phyloP scores from a whole-genome alignment of 2,797 vertebrate genomes.

The Percopsis omiscomaycus region DNA sequence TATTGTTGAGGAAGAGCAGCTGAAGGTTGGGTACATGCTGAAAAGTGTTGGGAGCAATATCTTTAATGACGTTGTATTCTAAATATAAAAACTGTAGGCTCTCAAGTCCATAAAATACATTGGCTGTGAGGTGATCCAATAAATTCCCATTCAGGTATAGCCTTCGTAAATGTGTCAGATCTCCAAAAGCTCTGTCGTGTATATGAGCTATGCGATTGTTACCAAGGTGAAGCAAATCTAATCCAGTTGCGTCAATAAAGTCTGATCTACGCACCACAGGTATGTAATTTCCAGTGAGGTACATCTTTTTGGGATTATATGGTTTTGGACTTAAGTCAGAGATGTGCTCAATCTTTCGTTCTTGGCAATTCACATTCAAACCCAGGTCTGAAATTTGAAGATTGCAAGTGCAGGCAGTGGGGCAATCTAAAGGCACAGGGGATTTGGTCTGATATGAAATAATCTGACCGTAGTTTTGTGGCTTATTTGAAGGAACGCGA shows the following conservation, averaged over 20 bases:
- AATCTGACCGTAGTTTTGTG: conserved; percentile 92
- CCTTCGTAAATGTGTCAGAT: conserved; percentile 88
- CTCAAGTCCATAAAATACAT: conserved; percentile 90
- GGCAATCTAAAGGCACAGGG: conserved; percentile 97
- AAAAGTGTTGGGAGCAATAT: conserved; percentile 87
- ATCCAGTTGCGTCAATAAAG: conserved; percentile 88
- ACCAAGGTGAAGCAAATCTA: conserved; percentile 95
- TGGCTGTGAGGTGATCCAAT: conserved; percentile 85
- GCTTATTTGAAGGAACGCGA: conserved; percentile 84
- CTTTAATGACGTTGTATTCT: conserved; percentile 93
- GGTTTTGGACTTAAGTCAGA: conserved; percentile 94
- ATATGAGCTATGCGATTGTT: conserved; percentile 93
- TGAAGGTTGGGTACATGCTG: conserved; percentile 90
- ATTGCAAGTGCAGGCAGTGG: conserved; percentile 93
- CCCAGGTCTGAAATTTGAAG: conserved; percentile 97
- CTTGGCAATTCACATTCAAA: conserved; percentile 97
- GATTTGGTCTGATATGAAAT: conserved; percentile 98
- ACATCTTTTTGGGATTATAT: conserved; percentile 99
- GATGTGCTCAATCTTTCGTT: conserved; percentile 92
- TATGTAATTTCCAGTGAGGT: conserved; percentile 95
- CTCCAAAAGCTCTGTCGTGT: conserved; percentile 88
- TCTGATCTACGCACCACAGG: conserved; percentile 86
- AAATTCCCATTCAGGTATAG: conserved; percentile 96
- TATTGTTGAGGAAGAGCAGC: conserved; percentile 96
- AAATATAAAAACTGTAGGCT: conserved; percentile 95